Conservation (phyloP, 2,113 vertebrate species). For the Thinocorus orbignyianus region DNA sequence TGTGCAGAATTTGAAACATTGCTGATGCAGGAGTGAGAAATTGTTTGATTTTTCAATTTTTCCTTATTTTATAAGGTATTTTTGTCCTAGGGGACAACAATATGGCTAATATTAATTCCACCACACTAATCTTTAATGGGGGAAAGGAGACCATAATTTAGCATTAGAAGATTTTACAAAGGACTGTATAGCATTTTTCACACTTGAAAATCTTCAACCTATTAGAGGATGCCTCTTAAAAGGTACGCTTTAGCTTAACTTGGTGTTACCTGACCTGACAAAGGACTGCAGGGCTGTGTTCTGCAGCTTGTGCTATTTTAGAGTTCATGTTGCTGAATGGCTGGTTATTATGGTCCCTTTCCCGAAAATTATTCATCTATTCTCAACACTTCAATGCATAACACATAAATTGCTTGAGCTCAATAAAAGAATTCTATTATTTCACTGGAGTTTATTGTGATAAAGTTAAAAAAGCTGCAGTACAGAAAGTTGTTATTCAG, state of each 20-base stretch:
- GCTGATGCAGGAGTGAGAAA: not conserved
- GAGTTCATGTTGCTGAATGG: not conserved
- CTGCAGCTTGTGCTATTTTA: not conserved
- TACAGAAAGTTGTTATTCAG: not conserved
- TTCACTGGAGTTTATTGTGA: not conserved
- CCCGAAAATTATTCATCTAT: not conserved
- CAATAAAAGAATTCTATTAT: not conserved
- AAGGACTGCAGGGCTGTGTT: not conserved
- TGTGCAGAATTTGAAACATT: not conserved
- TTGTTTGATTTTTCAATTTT: not conserved
- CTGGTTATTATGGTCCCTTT: not conserved
- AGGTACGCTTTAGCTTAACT: not conserved
- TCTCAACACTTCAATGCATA: not conserved
- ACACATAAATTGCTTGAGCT: not conserved
- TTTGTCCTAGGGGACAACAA: not conserved
- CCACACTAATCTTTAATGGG: not conserved
- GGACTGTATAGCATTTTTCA: not conserved
- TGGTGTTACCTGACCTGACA: not conserved
- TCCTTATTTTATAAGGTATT: not conserved
- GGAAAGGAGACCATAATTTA: not conserved
- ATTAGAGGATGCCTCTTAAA: not conserved
- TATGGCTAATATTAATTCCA: not conserved
- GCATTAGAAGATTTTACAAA: not conserved
- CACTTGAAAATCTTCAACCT: not conserved
- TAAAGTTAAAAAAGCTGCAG: not conserved